Evolutionary conservation across 2,113 vertebrate species (phyloP).

Genomic region (Archocentrus centrarchus): DNA sequence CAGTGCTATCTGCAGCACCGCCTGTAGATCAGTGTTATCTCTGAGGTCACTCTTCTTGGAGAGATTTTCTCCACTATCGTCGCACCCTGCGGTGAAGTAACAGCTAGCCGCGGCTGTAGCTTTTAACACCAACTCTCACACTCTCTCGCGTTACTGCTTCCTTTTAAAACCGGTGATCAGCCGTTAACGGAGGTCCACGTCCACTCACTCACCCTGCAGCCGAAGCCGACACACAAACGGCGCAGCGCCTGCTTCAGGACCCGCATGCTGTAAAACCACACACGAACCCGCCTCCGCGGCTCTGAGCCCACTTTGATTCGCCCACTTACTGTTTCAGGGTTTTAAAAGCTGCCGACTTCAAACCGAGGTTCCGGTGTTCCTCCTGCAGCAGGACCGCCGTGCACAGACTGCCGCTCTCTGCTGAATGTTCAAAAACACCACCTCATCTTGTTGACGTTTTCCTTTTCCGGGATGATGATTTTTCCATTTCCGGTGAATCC

Average conservation of each 20-base stretch:
- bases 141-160: neutral
- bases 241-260: neutral
- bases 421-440: constrained; percentile 54
- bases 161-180: neutral
- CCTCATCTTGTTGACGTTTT: constrained; percentile 36
- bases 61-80: neutral
- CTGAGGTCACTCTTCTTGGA: neutral
- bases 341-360: neutral
- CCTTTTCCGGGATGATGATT: constrained; percentile 33
- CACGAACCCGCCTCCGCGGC: neutral
- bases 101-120: neutral
- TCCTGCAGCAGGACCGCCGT: neutral
- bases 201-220: constrained; percentile 11
- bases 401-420: neutral
- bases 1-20: neutral
- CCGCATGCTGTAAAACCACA: constrained; percentile 10
- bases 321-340: constrained; percentile 24
- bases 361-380: neutral
- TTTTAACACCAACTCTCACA: neutral
- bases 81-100: neutral
- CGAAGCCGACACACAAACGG: neutral
- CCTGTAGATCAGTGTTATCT: neutral
- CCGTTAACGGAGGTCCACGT: neutral
- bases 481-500: neutral
- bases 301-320: neutral